Evolutionary conservation across 1,140 invertebrate species (phyloP), one percentile per base, ranked within the genome.

Genomic region (Bombus ignitus): DNA sequence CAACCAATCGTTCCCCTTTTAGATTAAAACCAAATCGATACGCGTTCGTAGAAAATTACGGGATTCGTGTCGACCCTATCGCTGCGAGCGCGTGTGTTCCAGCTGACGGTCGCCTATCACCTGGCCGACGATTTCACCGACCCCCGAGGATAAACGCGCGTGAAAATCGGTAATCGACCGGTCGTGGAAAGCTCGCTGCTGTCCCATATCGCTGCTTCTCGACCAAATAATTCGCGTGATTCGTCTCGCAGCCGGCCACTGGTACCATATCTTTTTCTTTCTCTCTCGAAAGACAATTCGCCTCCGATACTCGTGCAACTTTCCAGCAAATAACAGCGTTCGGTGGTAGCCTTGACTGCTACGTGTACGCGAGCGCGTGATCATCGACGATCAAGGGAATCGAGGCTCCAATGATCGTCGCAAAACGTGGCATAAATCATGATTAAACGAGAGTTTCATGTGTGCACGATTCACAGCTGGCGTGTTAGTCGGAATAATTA

Each of bases 91-190:
- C 37, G 59, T 59, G 71, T 12, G 81, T 68, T 32, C 44, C 82
- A 83, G 82, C 82, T 75, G 70, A 81, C 76, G 57, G 75, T 28
- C 1, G 39, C 25, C 70, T 81, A 86, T 86, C 84, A 79, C 71
- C 76, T 57, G 77, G 84, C 8, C 78, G 53, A 68, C 65, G 44
- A 78, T 89, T 87, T 83, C 72, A 80, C 71, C 75, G 62, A 62
- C 81, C 72, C 66, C 78, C 68, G 42, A 10, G 84, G 77, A 89
- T 89, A 89, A 89, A 81, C 81, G 85, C 77, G 88, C 88, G 42
- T 89, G 89, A 83, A 90, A 90, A 89, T 88, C 75, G 82, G 71
- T 89, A 88, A 89, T 90, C 88, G 83, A 47, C 37, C 65, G 53
- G 13, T 89, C 75, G 59, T 62, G 87, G 66, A 88, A 78, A 77